Base-by-base conservation (phyloP, 2,113 vertebrate species). In the Cebidichthys violaceus region DNA sequence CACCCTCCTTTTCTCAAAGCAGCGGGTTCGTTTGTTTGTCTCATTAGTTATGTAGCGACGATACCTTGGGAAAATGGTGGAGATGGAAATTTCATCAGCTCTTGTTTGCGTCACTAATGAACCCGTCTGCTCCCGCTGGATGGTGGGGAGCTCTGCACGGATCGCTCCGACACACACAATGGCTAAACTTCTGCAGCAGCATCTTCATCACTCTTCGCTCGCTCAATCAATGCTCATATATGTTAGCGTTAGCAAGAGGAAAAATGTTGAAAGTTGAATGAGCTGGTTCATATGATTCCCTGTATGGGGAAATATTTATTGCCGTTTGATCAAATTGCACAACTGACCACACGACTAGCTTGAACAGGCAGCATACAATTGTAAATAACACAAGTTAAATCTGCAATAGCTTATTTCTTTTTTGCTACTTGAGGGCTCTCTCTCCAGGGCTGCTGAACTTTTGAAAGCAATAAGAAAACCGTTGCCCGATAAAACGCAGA, bases 1-100 rank as follows among this genome's bases (percentile, higher is more conserved):
- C 24, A 13, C 20, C 24, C n/a, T 47, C n/a, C 22, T 5, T 43
- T 57, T 57, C n/a, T 33, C 39, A 27, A n/a, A n/a, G 41, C 50
- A 39, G 24, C 54, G 14, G 65, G 72, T 83, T 65, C 20, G 64
- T 67, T 66, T 81, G 50, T 83, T 72, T 60, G 31, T 69, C n/a
- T 73, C 74, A 35, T 87, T 73, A 77, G 39, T 76, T 68, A 20
- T 29, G 15, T 55, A 31, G n/a, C 14, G 37, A 45, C 1, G 4
- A 15, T 39, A 70, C 43, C 79, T 59, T 60, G 72, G 50, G 65
- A 80, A 80, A 47, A 77, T 69, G 31, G 10, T 20, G n/a, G 18
- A 33, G 75, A 74, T 62, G 13, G 61, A 77, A 74, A 72, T 67
- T 35, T 17, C 20, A 60, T 85, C 77, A 52, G 18, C 41, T 68